Evolutionary conservation across 2,888 invertebrate species (phyloP).

Genomic region (Aproaerema taeniolella): DNA sequence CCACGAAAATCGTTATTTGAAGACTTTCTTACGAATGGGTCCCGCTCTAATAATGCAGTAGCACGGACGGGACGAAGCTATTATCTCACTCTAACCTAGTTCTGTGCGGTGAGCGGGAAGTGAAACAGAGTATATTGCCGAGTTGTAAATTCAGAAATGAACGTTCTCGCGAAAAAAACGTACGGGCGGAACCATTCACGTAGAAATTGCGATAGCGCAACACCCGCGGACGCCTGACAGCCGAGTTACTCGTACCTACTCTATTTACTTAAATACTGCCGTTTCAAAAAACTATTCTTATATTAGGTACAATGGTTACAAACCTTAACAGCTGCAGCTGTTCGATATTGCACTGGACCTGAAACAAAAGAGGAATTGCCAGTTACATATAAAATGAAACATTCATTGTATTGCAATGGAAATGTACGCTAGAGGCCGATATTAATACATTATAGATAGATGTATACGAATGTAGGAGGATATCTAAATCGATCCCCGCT

Average conservation of each 20-base stretch:
- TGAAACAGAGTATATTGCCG: slow-evolving; percentile 42
- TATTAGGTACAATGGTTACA: slow-evolving; percentile 5
- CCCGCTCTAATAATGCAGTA: no score
- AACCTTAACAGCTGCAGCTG: slow-evolving; percentile 17
- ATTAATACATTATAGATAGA: slow-evolving; percentile 14
- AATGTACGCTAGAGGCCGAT: slow-evolving; percentile 6
- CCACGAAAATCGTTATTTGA: no score
- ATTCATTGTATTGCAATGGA: slow-evolving; percentile 10
- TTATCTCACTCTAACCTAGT: slow-evolving; percentile 59
- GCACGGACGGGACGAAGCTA: slow-evolving; percentile 33
- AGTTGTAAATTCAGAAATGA: slow-evolving; percentile 35
- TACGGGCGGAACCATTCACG: slow-evolving; percentile 25
- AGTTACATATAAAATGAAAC: slow-evolving; percentile 8
- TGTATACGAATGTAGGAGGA: slow-evolving; percentile 18
- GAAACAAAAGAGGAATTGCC: slow-evolving; percentile 30
- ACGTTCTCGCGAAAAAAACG: slow-evolving; percentile 30
- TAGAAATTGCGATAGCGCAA: slow-evolving; percentile 27
- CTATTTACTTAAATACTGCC: no score
- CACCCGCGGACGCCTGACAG: slow-evolving; percentile 1
- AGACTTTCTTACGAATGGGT: no score
- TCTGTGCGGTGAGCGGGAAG: slow-evolving; percentile 37
- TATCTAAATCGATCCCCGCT: slow-evolving; percentile 20
- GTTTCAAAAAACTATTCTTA: background rate
- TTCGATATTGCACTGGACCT: slow-evolving; percentile 28
- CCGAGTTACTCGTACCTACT: no score